These are phyloP conservation scores for Chiroxiphia lanceolata DNA, from an alignment of 2,797 vertebrate species.

Conservation along the genomic window DNA sequence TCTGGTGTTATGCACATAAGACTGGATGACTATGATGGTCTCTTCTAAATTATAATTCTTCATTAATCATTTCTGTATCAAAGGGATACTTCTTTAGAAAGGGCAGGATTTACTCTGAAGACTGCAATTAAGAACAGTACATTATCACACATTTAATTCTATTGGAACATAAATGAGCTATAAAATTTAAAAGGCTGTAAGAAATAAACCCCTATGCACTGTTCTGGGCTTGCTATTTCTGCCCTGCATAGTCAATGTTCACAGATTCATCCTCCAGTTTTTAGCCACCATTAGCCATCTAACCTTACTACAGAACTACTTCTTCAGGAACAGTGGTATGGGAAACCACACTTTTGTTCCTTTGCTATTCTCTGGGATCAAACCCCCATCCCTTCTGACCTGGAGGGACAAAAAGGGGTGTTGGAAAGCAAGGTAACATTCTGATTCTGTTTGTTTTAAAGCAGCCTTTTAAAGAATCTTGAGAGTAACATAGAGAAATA, in stretches of 20 bases:
- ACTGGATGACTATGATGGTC: neutral
- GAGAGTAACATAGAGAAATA: neutral
- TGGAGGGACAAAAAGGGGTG: neutral
- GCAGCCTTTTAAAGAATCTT: neutral
- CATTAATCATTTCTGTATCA: conserved; percentile 38
- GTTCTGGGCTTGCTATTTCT: neutral
- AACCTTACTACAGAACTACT: neutral
- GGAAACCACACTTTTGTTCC: neutral
- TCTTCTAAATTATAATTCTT: conserved; percentile 22
- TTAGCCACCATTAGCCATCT: neutral
- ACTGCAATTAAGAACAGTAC: conserved; percentile 29
- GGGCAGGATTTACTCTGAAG: conserved; percentile 25
- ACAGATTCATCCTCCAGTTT: neutral
- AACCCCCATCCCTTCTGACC: fast-evolving
- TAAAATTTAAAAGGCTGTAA: conserved; percentile 22
- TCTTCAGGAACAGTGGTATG: neutral
- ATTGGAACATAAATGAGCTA: conserved; percentile 17
- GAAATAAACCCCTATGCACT: neutral
- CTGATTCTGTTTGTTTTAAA: neutral
- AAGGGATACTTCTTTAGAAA: conserved; percentile 20
- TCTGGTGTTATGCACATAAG: neutral
- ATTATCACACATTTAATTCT: conserved; percentile 40
- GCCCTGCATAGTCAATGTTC: neutral
- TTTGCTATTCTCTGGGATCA: neutral
- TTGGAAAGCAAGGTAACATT: neutral